phyloP scores from a whole-genome alignment of 2,113 vertebrate species.

The Datnioides undecimradiatus region DNA sequence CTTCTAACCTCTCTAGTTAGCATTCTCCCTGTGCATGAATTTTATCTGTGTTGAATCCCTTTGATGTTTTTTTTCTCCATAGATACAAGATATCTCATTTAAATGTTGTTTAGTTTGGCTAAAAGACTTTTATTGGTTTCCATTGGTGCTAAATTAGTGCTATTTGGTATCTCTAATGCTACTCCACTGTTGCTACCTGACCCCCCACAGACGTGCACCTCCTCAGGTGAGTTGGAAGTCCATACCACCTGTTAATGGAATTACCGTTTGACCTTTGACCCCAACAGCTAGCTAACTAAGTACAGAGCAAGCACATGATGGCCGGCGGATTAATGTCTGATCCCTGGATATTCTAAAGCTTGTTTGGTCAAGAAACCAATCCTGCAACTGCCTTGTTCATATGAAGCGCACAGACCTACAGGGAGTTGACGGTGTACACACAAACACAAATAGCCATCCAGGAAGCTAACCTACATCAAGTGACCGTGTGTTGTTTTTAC shows the following conservation, averaged over 20 bases:
- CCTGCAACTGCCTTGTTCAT: conserved; percentile 33
- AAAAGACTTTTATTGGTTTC: background rate
- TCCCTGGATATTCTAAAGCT: conserved; percentile 65
- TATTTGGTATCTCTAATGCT: background rate
- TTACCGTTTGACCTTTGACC: conserved; percentile 61
- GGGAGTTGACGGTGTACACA: background rate
- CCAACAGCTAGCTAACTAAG: conserved; percentile 37
- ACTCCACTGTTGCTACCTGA: background rate
- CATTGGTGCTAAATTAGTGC: background rate
- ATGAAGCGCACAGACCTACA: background rate
- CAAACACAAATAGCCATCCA: conserved; percentile 39
- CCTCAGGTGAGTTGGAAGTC: conserved; percentile 51
- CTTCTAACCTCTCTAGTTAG: conserved; percentile 23
- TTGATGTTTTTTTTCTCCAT: conserved; percentile 33
- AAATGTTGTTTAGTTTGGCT: background rate
- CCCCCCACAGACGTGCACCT: background rate
- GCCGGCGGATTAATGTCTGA: conserved; percentile 69
- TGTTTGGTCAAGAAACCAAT: conserved; percentile 64
- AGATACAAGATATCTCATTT: conserved; percentile 8
- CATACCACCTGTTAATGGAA: conserved; percentile 56
- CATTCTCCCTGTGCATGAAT: conserved; percentile 10
- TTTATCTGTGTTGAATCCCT: conserved; percentile 25
- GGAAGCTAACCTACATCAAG: conserved; percentile 53
- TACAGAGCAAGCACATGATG: conserved; percentile 63
- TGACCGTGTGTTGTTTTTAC: conserved; percentile 71